Percentiles rank a stretch among this genome's conserved stretches.
These are phyloP conservation scores for Caprella mutica DNA, from an alignment of 2,888 invertebrate species.

Conservation along the genomic window DNA sequence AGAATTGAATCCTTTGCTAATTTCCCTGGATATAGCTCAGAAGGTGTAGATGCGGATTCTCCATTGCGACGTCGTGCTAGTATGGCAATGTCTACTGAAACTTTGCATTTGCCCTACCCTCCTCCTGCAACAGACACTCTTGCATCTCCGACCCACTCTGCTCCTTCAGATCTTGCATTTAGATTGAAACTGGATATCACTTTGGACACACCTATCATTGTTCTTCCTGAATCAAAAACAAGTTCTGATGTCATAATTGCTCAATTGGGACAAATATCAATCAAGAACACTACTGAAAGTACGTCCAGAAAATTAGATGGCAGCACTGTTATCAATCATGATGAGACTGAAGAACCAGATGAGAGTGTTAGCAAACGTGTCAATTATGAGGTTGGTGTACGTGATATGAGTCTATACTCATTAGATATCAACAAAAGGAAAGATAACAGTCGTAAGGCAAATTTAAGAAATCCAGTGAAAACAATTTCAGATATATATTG, in stretches of 20 bases:
- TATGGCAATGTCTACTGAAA: conserved; percentile 37
- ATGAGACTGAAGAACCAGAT: not conserved
- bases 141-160: conserved; percentile 13
- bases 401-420: conserved; percentile 78
- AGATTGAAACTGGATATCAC: conserved; percentile 54
- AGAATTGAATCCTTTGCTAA: conserved; percentile 30
- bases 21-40: conserved; percentile 11
- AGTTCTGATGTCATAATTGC: conserved; percentile 78
- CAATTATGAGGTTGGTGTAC: conserved; percentile 57
- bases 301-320: not conserved
- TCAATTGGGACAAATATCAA: conserved; percentile 77
- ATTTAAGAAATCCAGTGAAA: conserved; percentile 39
- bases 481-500: conserved; percentile 61
- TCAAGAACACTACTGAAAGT: conserved; percentile 37
- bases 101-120: conserved; percentile 28
- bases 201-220: conserved; percentile 81
- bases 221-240: conserved; percentile 64
- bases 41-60: conserved; percentile 37
- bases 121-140: conserved; percentile 30
- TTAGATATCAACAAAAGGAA: conserved; percentile 48
- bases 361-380: conserved; percentile 13
- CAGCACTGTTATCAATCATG: not conserved
- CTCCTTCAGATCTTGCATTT: conserved; percentile 40
- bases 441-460: not conserved
- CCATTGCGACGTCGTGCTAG: conserved; percentile 37